phyloP scores from a whole-genome alignment of 1,140 invertebrate species.

The Sycophaga agraensis region DNA sequence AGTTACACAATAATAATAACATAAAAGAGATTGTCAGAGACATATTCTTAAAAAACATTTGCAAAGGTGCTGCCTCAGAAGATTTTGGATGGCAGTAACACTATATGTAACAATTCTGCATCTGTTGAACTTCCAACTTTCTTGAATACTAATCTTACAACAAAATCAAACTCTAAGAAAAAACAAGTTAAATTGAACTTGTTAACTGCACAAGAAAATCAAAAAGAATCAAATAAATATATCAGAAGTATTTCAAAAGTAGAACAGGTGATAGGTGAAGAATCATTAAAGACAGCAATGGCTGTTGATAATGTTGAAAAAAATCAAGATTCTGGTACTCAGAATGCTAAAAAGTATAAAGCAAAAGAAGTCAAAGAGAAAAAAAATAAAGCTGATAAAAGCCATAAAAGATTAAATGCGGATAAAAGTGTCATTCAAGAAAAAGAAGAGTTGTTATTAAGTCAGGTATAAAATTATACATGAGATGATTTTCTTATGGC shows the following conservation, averaged over 20 bases:
- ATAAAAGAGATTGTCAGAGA: constrained; percentile 4
- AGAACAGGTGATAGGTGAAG: too few relatives aligned
- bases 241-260: constrained; percentile 29
- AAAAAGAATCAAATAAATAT: constrained; percentile 28
- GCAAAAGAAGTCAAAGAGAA: constrained; percentile 48
- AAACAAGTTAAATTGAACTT: constrained; percentile 40
- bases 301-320: constrained; percentile 10
- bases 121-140: constrained; percentile 32
- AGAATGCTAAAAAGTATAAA: constrained; percentile 35
- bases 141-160: constrained; percentile 31
- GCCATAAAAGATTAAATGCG: constrained; percentile 39
- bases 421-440: constrained; percentile 32
- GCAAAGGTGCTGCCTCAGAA: constrained; percentile 42
- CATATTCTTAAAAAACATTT: constrained; percentile 38
- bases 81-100: constrained; percentile 30
- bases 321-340: constrained; percentile 10
- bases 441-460: constrained; percentile 36
- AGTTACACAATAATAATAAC: too few relatives aligned
- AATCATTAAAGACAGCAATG: constrained; percentile 23
- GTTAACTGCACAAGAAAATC: constrained; percentile 25
- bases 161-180: constrained; percentile 40
- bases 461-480: constrained; percentile 44
- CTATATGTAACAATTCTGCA: constrained; percentile 35
- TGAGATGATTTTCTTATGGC: too few relatives aligned
- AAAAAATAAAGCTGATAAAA: constrained; percentile 51